phyloP scores from a whole-genome alignment of 92 coral and sea anemone species.

The Virgularia gustaviana region DNA sequence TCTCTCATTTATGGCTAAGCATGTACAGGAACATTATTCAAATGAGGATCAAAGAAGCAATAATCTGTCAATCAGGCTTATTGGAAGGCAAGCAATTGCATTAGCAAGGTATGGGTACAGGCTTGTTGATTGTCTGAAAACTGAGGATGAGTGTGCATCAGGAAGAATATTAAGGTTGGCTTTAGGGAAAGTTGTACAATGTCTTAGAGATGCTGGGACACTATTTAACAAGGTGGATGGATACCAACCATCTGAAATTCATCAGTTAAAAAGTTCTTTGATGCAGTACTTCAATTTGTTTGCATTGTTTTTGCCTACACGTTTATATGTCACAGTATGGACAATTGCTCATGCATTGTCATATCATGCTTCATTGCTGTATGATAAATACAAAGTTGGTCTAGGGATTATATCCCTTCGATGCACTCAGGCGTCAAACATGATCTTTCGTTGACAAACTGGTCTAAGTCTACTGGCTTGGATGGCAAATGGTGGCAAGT shows the following conservation, averaged over 20 bases:
- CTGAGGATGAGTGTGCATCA: conserved; percentile 33
- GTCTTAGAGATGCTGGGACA: neutral
- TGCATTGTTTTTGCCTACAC: conserved; percentile 42
- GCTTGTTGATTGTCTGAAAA: conserved; percentile 47
- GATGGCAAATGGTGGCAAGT: conserved; percentile 56
- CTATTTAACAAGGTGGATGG: conserved; percentile 46
- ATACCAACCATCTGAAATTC: conserved; percentile 20
- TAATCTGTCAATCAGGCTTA: conserved; percentile 44
- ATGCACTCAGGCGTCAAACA: conserved; percentile 53
- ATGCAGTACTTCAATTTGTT: conserved; percentile 47
- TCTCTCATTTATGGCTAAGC: conserved; percentile 40
- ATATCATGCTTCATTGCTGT: conserved; percentile 53
- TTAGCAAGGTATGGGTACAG: conserved; percentile 52
- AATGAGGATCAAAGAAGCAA: conserved; percentile 48
- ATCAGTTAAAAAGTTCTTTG: conserved; percentile 36
- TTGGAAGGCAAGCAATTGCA: conserved; percentile 58
- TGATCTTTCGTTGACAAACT: conserved; percentile 15
- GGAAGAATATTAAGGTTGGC: neutral
- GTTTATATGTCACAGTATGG: conserved; percentile 53
- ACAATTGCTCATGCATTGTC: conserved; percentile 57
- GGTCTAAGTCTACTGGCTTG: too few species aligned
- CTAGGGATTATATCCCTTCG: conserved; percentile 48
- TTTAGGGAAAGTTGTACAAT: neutral
- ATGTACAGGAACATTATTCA: conserved; percentile 47
- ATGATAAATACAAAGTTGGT: conserved; percentile 49